These are phyloP conservation scores for Myopa testacea DNA, from an alignment of 2,888 invertebrate genomes.

Conservation along the genomic window DNA sequence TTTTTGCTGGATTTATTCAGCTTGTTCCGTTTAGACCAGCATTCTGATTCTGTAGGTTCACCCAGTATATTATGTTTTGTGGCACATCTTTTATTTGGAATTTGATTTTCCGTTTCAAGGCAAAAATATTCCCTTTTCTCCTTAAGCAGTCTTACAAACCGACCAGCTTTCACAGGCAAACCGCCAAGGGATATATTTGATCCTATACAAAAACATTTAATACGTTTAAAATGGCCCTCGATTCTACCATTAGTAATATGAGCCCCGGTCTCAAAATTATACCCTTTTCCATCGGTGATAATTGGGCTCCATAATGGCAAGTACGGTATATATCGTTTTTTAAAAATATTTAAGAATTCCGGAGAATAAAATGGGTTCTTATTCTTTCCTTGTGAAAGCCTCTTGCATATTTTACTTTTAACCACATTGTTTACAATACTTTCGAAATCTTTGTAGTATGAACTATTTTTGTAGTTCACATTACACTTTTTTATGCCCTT, in stretches of 20 bases:
- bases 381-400: neutral
- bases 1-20: no score
- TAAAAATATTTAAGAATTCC: neutral
- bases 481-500: no score
- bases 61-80: neutral
- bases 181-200: no score
- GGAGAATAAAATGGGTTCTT: slow-evolving; percentile 5
- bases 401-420: neutral
- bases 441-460: no score
- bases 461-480: no score
- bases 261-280: neutral
- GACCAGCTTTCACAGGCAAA: no score
- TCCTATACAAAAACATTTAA: no score
- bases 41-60: no score
- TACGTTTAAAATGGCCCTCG: neutral
- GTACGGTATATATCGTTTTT: neutral
- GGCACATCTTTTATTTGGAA: neutral
- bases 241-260: neutral
- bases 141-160: no score
- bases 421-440: no score
- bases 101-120: neutral
- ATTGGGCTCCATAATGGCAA: neutral
- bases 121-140: neutral
- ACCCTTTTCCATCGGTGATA: neutral
- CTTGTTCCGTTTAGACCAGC: no score